Evolutionary conservation across 2,888 invertebrate species (phyloP).

Genomic region (Pemphredon lugubris): DNA sequence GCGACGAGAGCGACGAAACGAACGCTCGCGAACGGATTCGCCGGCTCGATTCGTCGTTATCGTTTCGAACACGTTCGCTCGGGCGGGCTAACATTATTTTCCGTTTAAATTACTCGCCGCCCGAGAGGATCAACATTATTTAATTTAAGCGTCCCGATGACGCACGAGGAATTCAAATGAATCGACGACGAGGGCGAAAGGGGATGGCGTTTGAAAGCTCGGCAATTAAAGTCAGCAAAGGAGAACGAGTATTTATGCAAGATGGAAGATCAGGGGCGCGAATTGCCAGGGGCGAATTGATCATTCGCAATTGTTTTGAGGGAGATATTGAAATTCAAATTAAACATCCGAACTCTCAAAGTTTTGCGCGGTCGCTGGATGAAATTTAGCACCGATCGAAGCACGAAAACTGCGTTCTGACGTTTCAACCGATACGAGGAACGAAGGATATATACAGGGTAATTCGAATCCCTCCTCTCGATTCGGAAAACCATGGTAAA

Average conservation of each 20-base stretch:
- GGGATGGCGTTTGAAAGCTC: slow-evolving; percentile 6
- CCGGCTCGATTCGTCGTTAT: no score
- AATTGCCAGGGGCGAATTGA: slow-evolving; percentile 26
- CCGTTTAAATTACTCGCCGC: slow-evolving; percentile 14
- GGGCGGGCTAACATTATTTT: background rate
- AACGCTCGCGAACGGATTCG: no score
- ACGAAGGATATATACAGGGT: no score
- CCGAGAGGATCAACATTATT: background rate
- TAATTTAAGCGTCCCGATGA: background rate
- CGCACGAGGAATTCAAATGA: slow-evolving; percentile 4
- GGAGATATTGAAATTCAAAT: slow-evolving; percentile 51
- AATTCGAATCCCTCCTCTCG: no score
- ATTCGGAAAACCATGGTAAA: no score
- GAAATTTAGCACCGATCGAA: no score
- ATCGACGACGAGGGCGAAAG: background rate
- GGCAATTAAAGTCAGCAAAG: slow-evolving; percentile 35
- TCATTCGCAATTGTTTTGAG: slow-evolving; percentile 39
- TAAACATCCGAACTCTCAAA: slow-evolving; percentile 27
- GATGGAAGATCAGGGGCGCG: slow-evolving; percentile 4
- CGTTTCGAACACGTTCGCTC: no score
- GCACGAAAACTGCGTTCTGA: no score
- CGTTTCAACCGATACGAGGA: no score
- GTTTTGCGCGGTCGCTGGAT: slow-evolving; percentile 15
- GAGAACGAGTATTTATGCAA: slow-evolving; percentile 18
- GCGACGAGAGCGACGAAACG: no score